A percentile compares a stretch with the other conserved stretches of the same genome.
Conservation (phyloP, 2,888 invertebrate species). For the Nymphalis polychloros region DNA sequence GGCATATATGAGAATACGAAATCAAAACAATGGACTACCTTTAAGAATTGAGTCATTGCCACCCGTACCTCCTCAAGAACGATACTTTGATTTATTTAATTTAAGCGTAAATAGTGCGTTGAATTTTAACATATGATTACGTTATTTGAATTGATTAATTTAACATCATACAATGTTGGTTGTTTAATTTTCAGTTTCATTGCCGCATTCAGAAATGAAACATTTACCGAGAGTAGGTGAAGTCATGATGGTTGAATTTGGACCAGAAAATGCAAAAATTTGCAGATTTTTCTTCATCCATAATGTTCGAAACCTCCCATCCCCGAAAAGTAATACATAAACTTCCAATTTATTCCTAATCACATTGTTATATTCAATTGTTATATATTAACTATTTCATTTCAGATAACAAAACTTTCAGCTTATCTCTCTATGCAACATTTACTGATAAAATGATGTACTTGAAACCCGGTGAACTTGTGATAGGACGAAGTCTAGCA, state of each 20-base stretch:
- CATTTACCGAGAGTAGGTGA: slow-evolving; percentile 65
- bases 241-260: slow-evolving; percentile 62
- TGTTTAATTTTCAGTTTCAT: slow-evolving; percentile 57
- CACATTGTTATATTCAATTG: neutral
- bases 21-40: slow-evolving; percentile 48
- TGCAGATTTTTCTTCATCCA: slow-evolving; percentile 69
- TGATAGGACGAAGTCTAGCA: slow-evolving; percentile 56
- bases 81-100: slow-evolving; percentile 58
- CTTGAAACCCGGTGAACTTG: slow-evolving; percentile 58
- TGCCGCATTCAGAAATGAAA: slow-evolving; percentile 55
- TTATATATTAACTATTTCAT: slow-evolving; percentile 32
- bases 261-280: slow-evolving; percentile 51
- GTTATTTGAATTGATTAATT: neutral
- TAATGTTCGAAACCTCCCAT: slow-evolving; percentile 61
- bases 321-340: slow-evolving; percentile 59
- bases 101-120: slow-evolving; percentile 65
- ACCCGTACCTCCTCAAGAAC: slow-evolving; percentile 57
- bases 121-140: neutral
- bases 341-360: neutral
- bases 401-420: slow-evolving; percentile 65
- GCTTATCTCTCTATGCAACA: slow-evolving; percentile 62
- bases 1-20: slow-evolving; percentile 55
- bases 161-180: neutral
- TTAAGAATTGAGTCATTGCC: slow-evolving; percentile 66
- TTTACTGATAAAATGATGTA: slow-evolving; percentile 62